A percentile compares a stretch with the other conserved stretches of the same genome.
Conservation (phyloP, 2,888 invertebrate species). For the Agonopterix alstromeriana region DNA sequence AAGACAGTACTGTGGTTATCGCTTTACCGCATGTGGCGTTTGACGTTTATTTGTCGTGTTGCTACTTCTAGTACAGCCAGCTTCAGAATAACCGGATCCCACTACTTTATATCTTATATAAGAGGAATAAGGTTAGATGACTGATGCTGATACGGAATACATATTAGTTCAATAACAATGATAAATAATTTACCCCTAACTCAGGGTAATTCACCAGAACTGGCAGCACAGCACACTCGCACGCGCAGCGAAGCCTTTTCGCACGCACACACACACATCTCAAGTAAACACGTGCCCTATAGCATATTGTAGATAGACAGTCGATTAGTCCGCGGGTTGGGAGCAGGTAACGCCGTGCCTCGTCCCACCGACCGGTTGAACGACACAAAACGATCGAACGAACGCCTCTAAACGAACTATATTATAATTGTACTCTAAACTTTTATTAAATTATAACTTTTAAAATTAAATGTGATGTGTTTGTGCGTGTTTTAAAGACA, state of each 20-base stretch:
- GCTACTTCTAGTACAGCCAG: no score
- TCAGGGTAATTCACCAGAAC: neutral
- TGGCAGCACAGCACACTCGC: conserved; percentile 36
- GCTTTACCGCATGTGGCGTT: no score
- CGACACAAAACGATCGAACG: conserved; percentile 71
- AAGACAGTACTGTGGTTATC: no score
- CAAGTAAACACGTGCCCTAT: conserved; percentile 36
- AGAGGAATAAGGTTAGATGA: no score
- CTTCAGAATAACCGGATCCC: no score
- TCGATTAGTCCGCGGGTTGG: conserved; percentile 47
- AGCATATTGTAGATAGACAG: conserved; percentile 25
- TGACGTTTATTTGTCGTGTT: no score
- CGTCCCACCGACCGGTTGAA: conserved; percentile 48
- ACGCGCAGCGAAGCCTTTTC: conserved; percentile 46
- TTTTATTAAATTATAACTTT: conserved; percentile 18
- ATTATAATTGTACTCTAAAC: conserved; percentile 27
- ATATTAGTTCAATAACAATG: no score
- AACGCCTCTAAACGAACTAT: conserved; percentile 50
- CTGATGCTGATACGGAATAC: no score
- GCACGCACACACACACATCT: conserved; percentile 32
- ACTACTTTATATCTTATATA: no score
- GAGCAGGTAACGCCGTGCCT: conserved; percentile 51
- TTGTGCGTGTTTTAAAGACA: conserved; percentile 19
- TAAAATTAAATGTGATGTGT: conserved; percentile 6
- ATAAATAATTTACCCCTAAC: neutral